phyloP scores from a whole-genome alignment of 2,113 vertebrate species.

The Notothenia rossii region DNA sequence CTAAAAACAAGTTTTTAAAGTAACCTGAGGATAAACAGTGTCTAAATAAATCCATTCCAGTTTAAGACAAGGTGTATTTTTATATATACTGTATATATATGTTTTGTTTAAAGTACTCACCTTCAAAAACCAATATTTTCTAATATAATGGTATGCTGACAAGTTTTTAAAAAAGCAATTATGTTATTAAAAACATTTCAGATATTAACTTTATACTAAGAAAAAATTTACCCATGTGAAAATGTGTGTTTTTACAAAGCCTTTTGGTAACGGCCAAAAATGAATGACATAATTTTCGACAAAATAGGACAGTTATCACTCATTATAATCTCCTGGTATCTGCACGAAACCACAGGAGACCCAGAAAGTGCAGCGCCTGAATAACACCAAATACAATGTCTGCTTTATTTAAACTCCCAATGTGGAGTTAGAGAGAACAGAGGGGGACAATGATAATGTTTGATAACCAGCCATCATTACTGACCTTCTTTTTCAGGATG shows the following conservation, averaged over 20 bases:
- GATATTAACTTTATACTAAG: too few species aligned
- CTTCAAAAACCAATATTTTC: neutral
- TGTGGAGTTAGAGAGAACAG: neutral
- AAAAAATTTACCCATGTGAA: neutral
- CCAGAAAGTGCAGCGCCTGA: slow-evolving; percentile 50
- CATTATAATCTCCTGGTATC: slow-evolving; percentile 50
- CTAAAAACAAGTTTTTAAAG: neutral
- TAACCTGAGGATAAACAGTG: neutral
- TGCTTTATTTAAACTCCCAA: too few species aligned
- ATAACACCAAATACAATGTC: slow-evolving; percentile 35
- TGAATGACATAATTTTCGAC: slow-evolving; percentile 44
- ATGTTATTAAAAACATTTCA: neutral
- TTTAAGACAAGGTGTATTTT: neutral
- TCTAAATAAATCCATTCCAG: neutral
- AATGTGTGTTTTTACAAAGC: neutral
- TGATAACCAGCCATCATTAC: slow-evolving; percentile 44
- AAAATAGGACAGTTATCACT: slow-evolving; percentile 48
- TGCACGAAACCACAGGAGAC: slow-evolving; percentile 32
- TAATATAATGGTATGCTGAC: neutral
- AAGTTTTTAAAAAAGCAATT: neutral
- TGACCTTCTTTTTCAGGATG: slow-evolving; percentile 21
- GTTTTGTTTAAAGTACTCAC: neutral
- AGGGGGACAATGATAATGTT: slow-evolving; percentile 41
- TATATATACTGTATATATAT: too few species aligned
- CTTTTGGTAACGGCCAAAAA: slow-evolving; percentile 26